These are phyloP conservation scores for Notolepis coatsorum DNA, from an alignment of 2,797 vertebrate species.

Conservation along the genomic window DNA sequence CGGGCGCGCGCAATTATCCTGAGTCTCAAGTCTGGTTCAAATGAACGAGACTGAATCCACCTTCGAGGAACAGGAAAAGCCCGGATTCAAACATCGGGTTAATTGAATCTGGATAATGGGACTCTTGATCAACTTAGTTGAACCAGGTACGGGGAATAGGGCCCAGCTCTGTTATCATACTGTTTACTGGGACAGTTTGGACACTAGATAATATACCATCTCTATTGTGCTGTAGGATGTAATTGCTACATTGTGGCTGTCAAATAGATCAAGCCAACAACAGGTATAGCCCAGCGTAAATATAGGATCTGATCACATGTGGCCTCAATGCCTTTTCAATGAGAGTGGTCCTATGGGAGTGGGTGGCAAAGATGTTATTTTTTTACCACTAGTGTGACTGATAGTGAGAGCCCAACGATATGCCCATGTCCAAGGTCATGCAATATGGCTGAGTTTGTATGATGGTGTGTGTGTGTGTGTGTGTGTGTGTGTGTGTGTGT, in stretches of 20 bases:
- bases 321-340: slow-evolving; percentile 33
- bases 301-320: slow-evolving; percentile 24
- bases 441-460: slow-evolving; percentile 50
- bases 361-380: slow-evolving; percentile 51
- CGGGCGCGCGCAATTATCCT: too few relatives aligned
- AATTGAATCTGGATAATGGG: too few relatives aligned
- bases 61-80: too few relatives aligned
- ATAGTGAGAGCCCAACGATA: slow-evolving; percentile 60
- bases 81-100: too few relatives aligned
- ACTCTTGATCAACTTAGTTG: too few relatives aligned
- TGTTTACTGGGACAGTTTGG: not conserved
- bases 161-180: too few relatives aligned
- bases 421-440: slow-evolving; percentile 71
- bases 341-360: slow-evolving; percentile 23
- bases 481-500: slow-evolving; percentile 25
- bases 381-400: slow-evolving; percentile 66
- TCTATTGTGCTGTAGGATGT: too few relatives aligned
- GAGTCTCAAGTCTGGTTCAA: too few relatives aligned
- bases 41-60: too few relatives aligned
- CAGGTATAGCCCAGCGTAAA: not conserved
- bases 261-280: too few relatives aligned
- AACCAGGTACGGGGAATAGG: too few relatives aligned
- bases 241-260: too few relatives aligned
- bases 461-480: slow-evolving; percentile 30
- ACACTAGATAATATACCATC: not conserved